Evolutionary conservation across 2,113 vertebrate genomes (phyloP), one percentile per base, ranked within the genome.

Genomic region (Uropsilus gracilis): DNA sequence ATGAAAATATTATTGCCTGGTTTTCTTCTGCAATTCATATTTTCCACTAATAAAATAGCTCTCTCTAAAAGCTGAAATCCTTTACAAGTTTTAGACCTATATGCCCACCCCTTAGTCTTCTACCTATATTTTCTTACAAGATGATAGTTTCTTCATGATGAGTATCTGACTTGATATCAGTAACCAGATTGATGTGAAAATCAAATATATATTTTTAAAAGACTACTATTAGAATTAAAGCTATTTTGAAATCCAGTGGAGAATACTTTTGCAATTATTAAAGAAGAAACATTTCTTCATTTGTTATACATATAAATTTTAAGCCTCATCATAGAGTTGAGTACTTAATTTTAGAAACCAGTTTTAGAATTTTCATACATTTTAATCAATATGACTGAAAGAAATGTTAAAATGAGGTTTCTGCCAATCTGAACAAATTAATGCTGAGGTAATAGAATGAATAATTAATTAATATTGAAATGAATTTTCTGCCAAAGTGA

Each of bases 391-490:
- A 69, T 68, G 44, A 85, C n/a, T 76, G 6, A 85, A 94, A 77
- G 87, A 88, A 88, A 94, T 64, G n/a, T 68, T 48, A 14, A 84
- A 86, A 69, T 61, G 18, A 86, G 86, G 34, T 84, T 93, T 81
- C 34, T 96, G 26, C n/a, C 50, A 48, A 86, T 63, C 22, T 75
- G 18, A 90, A 66, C 61, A 83, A 84, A 55, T 77, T 85, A 91
- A 85, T 32, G 12, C 28, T 66, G 28, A 91, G 14, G 24, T 76
- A 87, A 95, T 24, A 86, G 32, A 80, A 96, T 83, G 75, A 75
- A 72, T 92, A 94, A 91, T 76, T 68, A 81, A 69, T 72, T 75
- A 55, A 90, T 73, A 59, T 72, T 90, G 39, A 93, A 96, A 91
- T 89, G 17, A 63, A 78, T 66, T 81, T 96, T 94, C 64, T 93